Base-by-base conservation (phyloP, 2,797 vertebrate species). In the Bradypus variegatus region DNA sequence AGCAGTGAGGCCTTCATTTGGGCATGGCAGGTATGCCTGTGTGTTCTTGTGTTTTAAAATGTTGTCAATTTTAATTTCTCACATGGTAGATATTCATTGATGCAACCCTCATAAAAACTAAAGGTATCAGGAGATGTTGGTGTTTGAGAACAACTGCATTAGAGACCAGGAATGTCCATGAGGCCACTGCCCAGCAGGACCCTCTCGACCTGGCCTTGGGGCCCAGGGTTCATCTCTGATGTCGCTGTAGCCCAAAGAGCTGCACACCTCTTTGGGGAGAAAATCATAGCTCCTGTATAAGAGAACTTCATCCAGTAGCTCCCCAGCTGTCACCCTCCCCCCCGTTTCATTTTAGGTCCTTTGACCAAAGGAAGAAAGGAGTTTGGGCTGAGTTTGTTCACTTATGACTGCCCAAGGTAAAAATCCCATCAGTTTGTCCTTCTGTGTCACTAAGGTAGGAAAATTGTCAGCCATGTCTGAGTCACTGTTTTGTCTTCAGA, bases 101-200 rank as follows among this genome's bases (percentile, higher is more conserved):
- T 41, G 21, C n/a, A 6, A 36, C 29, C 41, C 80, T 33, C 13
- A 0, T 16, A 45, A 53, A 29, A 53, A 15, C 62, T 10, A 8
- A 27, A 33, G 50, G 69, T 38, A 16, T 13, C n/a, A 69, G 1
- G 4, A n/a, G 67, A 25, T 15, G 27, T 11, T 0, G 3, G 0
- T 62, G 55, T 90, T 13, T 48, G 62, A 73, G 83, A 69, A 53
- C 31, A 45, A 1, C 21, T 8, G 5, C 8, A 0, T 8, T 2
- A 16, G 69, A 31, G 38, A 12, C 38, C 1, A 29, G 27, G n/a
- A 38, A 29, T 8, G 21, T n/a, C 65, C 1, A 2, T 14, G 33
- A 36, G 53, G 53, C 8, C 3, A 1, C 80, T 15, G 0, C 25
- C 16, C 31, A 31, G 14, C 60, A 11, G n/a, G 48, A 11, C n/a